phyloP scores from a whole-genome alignment of 2,113 vertebrate species.

The Tor tambroides region DNA sequence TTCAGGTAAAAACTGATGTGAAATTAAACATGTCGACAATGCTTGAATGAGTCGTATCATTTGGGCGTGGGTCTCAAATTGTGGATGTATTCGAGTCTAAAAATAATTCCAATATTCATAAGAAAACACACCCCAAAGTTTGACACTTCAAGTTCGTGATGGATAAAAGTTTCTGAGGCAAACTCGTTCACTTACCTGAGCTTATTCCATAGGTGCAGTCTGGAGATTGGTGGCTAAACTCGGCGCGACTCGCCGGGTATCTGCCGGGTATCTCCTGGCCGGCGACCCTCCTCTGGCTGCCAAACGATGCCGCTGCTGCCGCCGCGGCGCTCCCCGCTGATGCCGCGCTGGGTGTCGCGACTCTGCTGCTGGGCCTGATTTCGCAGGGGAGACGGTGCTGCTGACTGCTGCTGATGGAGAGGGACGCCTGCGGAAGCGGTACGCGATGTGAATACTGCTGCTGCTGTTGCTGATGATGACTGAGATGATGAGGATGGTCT shows the following conservation, averaged over 20 bases:
- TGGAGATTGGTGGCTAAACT: constrained; percentile 64
- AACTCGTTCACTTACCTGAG: constrained; percentile 78
- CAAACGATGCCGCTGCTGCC: constrained; percentile 35
- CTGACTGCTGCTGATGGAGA: constrained; percentile 72
- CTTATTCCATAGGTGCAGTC: constrained; percentile 83
- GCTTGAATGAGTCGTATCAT: constrained; percentile 11
- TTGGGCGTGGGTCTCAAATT: constrained; percentile 30
- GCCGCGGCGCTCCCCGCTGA: constrained; percentile 55
- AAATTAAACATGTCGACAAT: background rate
- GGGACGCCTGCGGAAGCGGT: constrained; percentile 71
- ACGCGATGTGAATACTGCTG: constrained; percentile 70
- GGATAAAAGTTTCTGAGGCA: constrained; percentile 4
- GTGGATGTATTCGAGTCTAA: background rate
- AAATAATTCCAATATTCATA: background rate
- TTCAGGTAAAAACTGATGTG: background rate
- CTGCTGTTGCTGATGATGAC: constrained; percentile 70
- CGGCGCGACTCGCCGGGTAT: constrained; percentile 63
- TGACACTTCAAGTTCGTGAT: background rate
- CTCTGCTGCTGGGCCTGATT: constrained; percentile 78
- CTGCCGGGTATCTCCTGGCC: constrained; percentile 64
- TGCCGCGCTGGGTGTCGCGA: constrained; percentile 78
- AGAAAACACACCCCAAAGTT: background rate
- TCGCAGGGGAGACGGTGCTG: constrained; percentile 80
- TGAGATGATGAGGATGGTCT: constrained; percentile 73
- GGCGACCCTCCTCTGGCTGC: constrained; percentile 67